These are phyloP conservation scores for Andinoacara biseriatus DNA, from an alignment of 2,113 vertebrate species.

Conservation along the genomic window DNA sequence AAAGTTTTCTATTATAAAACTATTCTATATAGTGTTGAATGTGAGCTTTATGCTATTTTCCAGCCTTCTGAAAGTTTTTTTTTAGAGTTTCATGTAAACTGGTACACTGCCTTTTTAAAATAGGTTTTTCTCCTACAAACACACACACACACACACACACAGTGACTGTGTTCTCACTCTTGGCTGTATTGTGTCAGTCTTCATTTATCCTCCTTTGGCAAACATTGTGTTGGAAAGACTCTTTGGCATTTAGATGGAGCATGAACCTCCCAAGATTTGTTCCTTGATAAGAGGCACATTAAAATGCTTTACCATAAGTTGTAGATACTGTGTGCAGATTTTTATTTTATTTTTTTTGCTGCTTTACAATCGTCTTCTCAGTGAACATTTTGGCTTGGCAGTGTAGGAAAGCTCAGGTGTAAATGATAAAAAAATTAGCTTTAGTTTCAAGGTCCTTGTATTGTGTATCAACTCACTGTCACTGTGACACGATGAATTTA, in stretches of 20 bases:
- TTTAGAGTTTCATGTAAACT: background rate
- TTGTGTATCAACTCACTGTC: background rate
- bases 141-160: conserved; percentile 13
- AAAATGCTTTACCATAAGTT: background rate
- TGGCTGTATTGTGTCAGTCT: background rate
- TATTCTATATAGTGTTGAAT: too few species aligned
- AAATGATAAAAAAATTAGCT: background rate
- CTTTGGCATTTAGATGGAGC: background rate
- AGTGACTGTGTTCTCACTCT: background rate
- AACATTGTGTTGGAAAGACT: conserved; percentile 47
- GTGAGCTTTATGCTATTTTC: background rate
- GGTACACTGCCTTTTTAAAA: background rate
- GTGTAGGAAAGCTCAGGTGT: background rate
- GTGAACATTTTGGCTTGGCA: too few species aligned
- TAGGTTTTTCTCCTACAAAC: background rate
- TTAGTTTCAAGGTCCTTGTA: accelerated
- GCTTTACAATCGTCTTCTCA: too few species aligned
- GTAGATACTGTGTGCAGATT: background rate
- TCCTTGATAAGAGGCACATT: conserved; percentile 23
- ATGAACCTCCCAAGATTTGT: background rate
- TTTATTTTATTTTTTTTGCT: background rate
- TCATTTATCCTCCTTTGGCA: conserved; percentile 54
- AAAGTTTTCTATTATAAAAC: background rate
- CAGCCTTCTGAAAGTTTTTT: background rate
- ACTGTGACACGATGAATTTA: background rate